These are phyloP conservation scores for Ypsolopha scabrella DNA, from an alignment of 2,888 invertebrate genomes.

Conservation along the genomic window DNA sequence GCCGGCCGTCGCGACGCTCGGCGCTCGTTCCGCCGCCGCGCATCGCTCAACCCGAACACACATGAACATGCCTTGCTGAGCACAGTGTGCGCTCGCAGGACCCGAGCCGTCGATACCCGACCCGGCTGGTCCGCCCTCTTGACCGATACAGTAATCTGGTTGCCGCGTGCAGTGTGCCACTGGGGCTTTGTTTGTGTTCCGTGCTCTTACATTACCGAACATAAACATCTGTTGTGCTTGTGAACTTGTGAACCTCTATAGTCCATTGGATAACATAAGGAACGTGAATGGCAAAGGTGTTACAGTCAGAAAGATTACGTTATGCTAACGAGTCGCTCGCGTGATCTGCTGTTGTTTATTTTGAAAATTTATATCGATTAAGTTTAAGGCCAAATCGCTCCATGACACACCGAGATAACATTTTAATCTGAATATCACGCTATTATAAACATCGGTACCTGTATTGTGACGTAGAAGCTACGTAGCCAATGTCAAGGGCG, in stretches of 20 bases:
- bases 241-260: neutral
- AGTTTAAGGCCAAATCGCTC: conserved; percentile 11
- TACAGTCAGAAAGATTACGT: conserved; percentile 10
- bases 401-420: conserved; percentile 45
- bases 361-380: conserved; percentile 10
- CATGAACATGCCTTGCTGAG: conserved; percentile 41
- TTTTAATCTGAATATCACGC: conserved; percentile 57
- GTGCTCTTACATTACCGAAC: conserved; percentile 16
- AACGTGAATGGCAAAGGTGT: neutral
- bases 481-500: conserved; percentile 4
- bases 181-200: conserved; percentile 41
- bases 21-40: conserved; percentile 28
- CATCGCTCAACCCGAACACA: conserved; percentile 15
- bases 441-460: conserved; percentile 42
- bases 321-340: conserved; percentile 49
- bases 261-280: neutral
- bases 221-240: neutral
- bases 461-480: conserved; percentile 2
- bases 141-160: too few species aligned
- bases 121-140: neutral
- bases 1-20: conserved; percentile 69
- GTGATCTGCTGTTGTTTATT: conserved; percentile 19
- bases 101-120: conserved; percentile 9
- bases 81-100: conserved; percentile 26
- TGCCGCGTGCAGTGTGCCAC: conserved; percentile 40